Evolutionary conservation across 1,140 invertebrate species (phyloP).

Genomic region (Plectrocnemia conspersa): DNA sequence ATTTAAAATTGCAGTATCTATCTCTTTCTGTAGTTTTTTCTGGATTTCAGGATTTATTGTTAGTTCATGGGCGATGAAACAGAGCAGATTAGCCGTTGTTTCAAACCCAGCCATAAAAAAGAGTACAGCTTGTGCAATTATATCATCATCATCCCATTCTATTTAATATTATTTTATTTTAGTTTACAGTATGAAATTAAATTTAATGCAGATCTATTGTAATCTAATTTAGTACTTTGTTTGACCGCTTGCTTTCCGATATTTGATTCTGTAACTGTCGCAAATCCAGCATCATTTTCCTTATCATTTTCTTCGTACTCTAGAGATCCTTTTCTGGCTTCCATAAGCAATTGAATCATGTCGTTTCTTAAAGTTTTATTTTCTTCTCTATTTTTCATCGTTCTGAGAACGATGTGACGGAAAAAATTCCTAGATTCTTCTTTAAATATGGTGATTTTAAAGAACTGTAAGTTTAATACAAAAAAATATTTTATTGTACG

Average conservation of each 20-base stretch:
- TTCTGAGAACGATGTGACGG: constrained; percentile 34
- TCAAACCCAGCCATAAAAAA: constrained; percentile 60
- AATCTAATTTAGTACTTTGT: too few species aligned
- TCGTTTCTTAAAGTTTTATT: constrained; percentile 42
- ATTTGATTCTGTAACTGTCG: constrained; percentile 38
- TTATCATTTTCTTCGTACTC: constrained; percentile 22
- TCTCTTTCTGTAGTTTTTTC: constrained; percentile 53
- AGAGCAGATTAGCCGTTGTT: constrained; percentile 55
- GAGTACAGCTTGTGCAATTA: constrained; percentile 52
- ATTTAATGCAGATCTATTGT: too few species aligned
- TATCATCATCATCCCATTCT: constrained; percentile 27
- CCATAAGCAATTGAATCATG: constrained; percentile 47
- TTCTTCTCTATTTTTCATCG: constrained; percentile 37
- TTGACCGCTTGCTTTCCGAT: constrained; percentile 30
- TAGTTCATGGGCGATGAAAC: constrained; percentile 52
- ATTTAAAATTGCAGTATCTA: too few species aligned
- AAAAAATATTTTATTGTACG: background rate
- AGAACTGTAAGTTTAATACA: background rate
- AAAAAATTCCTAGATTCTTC: constrained; percentile 37
- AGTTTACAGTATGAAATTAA: background rate
- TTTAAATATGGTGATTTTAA: constrained; percentile 29
- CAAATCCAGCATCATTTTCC: constrained; percentile 37
- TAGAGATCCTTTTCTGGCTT: constrained; percentile 37
- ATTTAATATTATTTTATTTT: background rate
- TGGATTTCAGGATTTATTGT: constrained; percentile 56